Conservation (phyloP, 1,140 invertebrate genomes). For the Drosophila azteca region DNA sequence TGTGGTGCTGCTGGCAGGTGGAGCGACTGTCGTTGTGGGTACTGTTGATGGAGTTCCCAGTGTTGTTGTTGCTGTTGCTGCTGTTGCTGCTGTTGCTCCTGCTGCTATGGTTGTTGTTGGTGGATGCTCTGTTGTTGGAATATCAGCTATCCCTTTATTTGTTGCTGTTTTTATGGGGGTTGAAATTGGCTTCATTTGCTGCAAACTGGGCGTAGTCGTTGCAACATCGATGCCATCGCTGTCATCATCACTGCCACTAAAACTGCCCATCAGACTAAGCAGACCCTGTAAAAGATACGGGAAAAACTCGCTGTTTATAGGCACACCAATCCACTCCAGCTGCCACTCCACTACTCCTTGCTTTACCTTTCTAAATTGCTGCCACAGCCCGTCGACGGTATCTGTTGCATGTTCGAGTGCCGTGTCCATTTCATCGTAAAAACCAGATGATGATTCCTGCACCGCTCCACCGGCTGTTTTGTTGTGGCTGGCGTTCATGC, state of each 20-base stretch:
- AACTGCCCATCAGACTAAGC: slow-evolving; percentile 27
- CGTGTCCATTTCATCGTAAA: slow-evolving; percentile 49
- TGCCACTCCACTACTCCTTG: background rate
- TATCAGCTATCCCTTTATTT: no score
- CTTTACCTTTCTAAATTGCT: slow-evolving; percentile 58
- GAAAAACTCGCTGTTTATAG: slow-evolving; percentile 6
- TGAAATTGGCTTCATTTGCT: slow-evolving; percentile 43
- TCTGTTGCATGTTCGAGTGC: slow-evolving; percentile 51
- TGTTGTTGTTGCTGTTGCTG: background rate
- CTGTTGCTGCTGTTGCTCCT: slow-evolving; percentile 3
- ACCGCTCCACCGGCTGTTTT: slow-evolving; percentile 9
- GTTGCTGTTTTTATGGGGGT: no score
- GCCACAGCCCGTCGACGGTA: slow-evolving; percentile 43
- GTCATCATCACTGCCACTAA: slow-evolving; percentile 20
- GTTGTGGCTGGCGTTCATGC: slow-evolving; percentile 21
- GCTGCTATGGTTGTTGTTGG: background rate
- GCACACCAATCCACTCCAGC: background rate
- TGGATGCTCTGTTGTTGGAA: background rate
- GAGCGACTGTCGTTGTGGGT: slow-evolving; percentile 7
- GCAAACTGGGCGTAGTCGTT: slow-evolving; percentile 8
- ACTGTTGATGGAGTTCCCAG: background rate
- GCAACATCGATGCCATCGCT: slow-evolving; percentile 7
- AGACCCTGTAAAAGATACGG: slow-evolving; percentile 41
- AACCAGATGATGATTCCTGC: background rate
- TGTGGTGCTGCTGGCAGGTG: slow-evolving; percentile 1